phyloP scores from a whole-genome alignment of 2,888 invertebrate species.

The Pantelozetes paolii region DNA sequence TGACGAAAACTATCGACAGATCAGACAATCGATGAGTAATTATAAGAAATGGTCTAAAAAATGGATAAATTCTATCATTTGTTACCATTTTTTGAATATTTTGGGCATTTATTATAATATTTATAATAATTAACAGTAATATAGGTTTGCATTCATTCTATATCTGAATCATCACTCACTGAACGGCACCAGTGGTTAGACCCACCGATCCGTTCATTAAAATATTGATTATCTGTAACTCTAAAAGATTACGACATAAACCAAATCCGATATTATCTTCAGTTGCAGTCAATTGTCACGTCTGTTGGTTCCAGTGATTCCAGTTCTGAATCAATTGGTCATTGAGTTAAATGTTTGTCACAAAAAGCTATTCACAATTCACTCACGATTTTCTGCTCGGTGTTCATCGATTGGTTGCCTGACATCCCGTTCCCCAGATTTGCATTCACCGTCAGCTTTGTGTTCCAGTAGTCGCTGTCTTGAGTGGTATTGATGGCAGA shows the following conservation, averaged over 20 bases:
- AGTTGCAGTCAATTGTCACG: neutral
- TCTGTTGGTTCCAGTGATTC: constrained; percentile 9
- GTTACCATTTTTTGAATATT: neutral
- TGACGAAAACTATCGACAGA: too few relatives aligned
- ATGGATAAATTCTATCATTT: neutral
- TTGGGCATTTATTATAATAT: neutral
- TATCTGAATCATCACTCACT: neutral
- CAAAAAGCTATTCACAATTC: too few relatives aligned
- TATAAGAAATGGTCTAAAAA: too few relatives aligned
- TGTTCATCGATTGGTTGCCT: neutral
- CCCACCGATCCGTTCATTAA: neutral
- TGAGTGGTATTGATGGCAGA: neutral
- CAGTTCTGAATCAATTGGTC: neutral
- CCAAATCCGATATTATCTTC: neutral
- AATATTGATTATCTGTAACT: neutral
- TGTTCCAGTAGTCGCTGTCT: constrained; percentile 1
- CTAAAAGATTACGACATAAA: neutral
- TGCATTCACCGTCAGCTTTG: neutral
- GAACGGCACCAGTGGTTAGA: neutral
- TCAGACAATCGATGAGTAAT: too few relatives aligned
- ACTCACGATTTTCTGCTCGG: neutral
- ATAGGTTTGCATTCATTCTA: constrained; percentile 10
- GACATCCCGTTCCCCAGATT: neutral
- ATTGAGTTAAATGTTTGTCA: too few relatives aligned
- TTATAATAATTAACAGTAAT: constrained; percentile 15